Percentiles rank a stretch among this genome's conserved stretches.
phyloP scores from a whole-genome alignment of 2,888 invertebrate species.

The Coecobrya sp. region DNA sequence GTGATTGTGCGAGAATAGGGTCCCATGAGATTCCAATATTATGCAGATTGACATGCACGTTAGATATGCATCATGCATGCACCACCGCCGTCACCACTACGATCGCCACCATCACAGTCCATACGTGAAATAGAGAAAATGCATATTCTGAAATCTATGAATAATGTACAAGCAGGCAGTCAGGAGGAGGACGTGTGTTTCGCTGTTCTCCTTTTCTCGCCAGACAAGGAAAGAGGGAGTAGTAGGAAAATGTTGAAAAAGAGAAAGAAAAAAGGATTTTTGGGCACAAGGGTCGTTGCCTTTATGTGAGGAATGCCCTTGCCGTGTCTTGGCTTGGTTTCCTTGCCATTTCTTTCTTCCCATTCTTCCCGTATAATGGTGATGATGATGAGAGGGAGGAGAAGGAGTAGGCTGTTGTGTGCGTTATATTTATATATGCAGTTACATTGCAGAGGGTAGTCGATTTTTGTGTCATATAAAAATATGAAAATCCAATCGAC shows the following conservation, averaged over 20 bases:
- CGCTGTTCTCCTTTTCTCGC: slow-evolving; percentile 1
- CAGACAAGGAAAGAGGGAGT: slow-evolving; percentile 12
- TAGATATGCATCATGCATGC: slow-evolving; percentile 35
- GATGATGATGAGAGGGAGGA: slow-evolving; percentile 40
- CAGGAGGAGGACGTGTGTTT: slow-evolving; percentile 30
- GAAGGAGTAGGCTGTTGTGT: not conserved
- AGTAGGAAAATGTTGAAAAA: not conserved
- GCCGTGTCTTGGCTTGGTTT: slow-evolving; percentile 59
- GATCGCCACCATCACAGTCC: not conserved
- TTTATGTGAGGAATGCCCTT: slow-evolving; percentile 69
- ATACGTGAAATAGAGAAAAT: not conserved
- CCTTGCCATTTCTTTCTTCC: slow-evolving; percentile 4
- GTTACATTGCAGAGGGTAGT: not conserved
- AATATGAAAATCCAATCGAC: not conserved
- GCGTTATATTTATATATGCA: slow-evolving; percentile 1
- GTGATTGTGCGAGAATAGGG: not conserved
- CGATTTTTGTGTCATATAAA: not conserved
- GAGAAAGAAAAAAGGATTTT: slow-evolving; percentile 16
- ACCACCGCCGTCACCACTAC: not conserved
- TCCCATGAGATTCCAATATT: slow-evolving; percentile 52
- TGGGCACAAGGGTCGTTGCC: slow-evolving; percentile 73
- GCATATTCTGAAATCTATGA: not conserved
- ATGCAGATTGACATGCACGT: slow-evolving; percentile 65
- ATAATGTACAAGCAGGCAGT: slow-evolving; percentile 30
- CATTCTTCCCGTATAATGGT: slow-evolving; percentile 8